A percentile compares a stretch with the other conserved stretches of the same genome.
Evolutionary conservation across 2,888 invertebrate genomes (phyloP).

Genomic region (Phragmatobia fuliginosa): DNA sequence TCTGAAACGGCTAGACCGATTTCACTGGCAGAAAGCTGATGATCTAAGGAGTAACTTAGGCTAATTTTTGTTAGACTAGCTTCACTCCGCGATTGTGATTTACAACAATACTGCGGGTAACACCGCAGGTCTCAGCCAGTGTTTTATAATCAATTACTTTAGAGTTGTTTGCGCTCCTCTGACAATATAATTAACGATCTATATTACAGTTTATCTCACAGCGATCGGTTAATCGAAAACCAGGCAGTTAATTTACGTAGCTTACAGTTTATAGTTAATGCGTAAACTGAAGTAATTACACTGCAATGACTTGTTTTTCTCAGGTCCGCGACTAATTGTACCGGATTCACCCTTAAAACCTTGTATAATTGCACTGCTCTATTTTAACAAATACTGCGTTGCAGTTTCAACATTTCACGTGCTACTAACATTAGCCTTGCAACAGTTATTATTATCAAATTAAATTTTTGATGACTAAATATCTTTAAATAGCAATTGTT

Average conservation of each 20-base stretch:
- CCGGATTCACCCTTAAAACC: constrained; percentile 54
- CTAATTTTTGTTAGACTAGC: too few relatives aligned
- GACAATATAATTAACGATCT: constrained; percentile 20
- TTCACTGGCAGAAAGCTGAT: too few relatives aligned
- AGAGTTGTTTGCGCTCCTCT: constrained; percentile 33
- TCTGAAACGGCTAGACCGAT: too few relatives aligned
- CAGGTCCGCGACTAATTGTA: constrained; percentile 43
- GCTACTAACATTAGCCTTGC: constrained; percentile 45
- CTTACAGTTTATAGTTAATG: constrained; percentile 38
- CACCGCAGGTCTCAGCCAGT: too few relatives aligned
- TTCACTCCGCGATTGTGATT: too few relatives aligned
- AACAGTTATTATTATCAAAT: constrained; percentile 51
- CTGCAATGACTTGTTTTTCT: constrained; percentile 65
- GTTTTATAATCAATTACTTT: constrained; percentile 9
- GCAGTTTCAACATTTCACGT: constrained; percentile 46
- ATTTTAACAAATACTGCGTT: constrained; percentile 47
- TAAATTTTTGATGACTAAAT: constrained; percentile 57
- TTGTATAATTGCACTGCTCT: constrained; percentile 51
- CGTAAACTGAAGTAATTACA: constrained; percentile 53
- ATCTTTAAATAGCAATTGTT: too few relatives aligned
- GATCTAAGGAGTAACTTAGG: too few relatives aligned
- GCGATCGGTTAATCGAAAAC: constrained; percentile 46
- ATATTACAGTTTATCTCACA: constrained; percentile 30
- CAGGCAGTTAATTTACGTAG: constrained; percentile 31
- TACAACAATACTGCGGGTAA: too few relatives aligned